Evolutionary conservation across 2,888 invertebrate genomes (phyloP).

Genomic region (Rugalucina vietnamica): DNA sequence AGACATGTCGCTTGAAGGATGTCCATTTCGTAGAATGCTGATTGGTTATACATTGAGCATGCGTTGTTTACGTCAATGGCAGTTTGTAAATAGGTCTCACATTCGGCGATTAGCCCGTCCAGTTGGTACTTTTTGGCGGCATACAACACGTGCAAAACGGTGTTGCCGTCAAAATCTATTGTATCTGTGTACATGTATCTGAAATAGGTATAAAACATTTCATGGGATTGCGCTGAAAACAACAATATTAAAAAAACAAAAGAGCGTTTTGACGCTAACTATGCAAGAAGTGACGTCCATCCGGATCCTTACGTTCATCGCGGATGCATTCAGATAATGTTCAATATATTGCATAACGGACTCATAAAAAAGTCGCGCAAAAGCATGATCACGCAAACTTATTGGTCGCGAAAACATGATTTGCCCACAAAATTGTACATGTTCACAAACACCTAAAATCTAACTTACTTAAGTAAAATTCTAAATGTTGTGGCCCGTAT

Average conservation of each 20-base stretch:
- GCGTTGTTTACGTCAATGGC: conserved; percentile 59
- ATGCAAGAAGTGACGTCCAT: no score
- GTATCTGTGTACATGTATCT: conserved; percentile 70
- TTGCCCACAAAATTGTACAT: no score
- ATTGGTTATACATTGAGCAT: conserved; percentile 60
- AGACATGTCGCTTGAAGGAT: conserved; percentile 50
- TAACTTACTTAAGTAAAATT: conserved; percentile 45
- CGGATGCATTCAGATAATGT: no score
- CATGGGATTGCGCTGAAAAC: no score
- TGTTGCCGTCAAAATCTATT: conserved; percentile 65
- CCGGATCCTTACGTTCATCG: no score
- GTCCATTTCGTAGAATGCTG: conserved; percentile 60
- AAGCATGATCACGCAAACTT: no score
- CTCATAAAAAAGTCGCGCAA: no score
- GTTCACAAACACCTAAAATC: no score
- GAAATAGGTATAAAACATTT: not conserved
- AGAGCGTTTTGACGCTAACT: no score
- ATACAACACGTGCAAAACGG: conserved; percentile 65
- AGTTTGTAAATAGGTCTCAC: conserved; percentile 63
- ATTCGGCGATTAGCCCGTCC: conserved; percentile 56
- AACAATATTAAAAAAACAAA: no score
- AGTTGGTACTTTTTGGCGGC: conserved; percentile 70
- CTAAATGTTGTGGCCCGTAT: conserved; percentile 56
- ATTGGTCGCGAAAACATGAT: no score
- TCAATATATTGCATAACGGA: no score